phyloP scores from a whole-genome alignment of 2,888 invertebrate genomes.

The Plutella xylostella region DNA sequence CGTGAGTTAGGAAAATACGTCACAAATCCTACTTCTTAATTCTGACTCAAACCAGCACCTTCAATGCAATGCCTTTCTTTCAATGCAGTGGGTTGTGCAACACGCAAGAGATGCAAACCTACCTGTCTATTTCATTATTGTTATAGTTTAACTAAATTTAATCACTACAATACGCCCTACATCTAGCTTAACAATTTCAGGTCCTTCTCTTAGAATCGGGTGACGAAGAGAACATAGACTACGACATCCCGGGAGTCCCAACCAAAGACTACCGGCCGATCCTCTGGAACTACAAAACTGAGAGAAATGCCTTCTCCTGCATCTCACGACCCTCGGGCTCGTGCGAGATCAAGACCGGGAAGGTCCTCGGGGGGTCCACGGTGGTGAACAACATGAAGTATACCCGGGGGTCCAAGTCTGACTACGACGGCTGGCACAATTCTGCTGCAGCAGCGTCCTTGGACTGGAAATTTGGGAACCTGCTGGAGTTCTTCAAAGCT shows the following conservation, averaged over 20 bases:
- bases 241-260: conserved; percentile 56
- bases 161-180: not conserved
- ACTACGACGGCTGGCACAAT: conserved; percentile 55
- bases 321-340: conserved; percentile 52
- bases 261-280: conserved; percentile 49
- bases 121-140: too few species aligned
- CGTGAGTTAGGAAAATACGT: too few species aligned
- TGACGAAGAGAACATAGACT: conserved; percentile 56
- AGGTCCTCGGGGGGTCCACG: conserved; percentile 49
- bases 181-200: conserved; percentile 23
- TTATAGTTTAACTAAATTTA: too few species aligned
- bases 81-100: too few species aligned
- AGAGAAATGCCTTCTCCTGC: conserved; percentile 54
- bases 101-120: too few species aligned
- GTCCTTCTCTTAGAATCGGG: conserved; percentile 54
- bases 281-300: conserved; percentile 56
- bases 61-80: too few species aligned
- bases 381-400: conserved; percentile 63
- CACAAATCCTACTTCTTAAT: too few species aligned
- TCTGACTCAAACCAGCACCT: too few species aligned
- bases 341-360: conserved; percentile 52
- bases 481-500: conserved; percentile 54
- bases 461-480: conserved; percentile 55
- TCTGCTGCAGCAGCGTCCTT: conserved; percentile 40
- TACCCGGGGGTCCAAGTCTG: conserved; percentile 50